Evolutionary conservation across 2,113 vertebrate genomes (phyloP), one percentile per base, ranked within the genome.

Genomic region (Microcebus jonahi): DNA sequence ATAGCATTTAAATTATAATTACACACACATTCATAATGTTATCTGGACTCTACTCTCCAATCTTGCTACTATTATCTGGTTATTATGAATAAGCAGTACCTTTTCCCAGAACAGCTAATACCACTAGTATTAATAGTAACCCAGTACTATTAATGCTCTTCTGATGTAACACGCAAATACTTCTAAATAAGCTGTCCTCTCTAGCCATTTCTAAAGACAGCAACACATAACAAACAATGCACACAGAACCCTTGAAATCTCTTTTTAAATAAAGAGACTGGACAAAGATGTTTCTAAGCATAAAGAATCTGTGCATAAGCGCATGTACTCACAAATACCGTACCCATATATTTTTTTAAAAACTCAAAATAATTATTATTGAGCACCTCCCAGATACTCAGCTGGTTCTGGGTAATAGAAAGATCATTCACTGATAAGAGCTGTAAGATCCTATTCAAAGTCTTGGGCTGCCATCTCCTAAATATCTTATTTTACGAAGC

Each of bases 21-120:
- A 48, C 5, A 45, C 59, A 90, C 48, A 42, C n/a, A 71, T 6
- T 48, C 36, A 14, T 18, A 81, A 17, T 61, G 15, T 18, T 23
- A 50, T n/a, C 61, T 68, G 53, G 55, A 57, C 45, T 68, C 21
- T 42, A 21, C 42, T 63, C 14, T 29, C 57, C 36, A 34, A 76
- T 76, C 65, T 31, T 50, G 57, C 57, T 39, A 55, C 90, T 77
- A 59, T 65, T 86, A 79, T 67, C 84, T 91, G 59, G 29, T 36
- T 68, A 91, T 94, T 76, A 65, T 27, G 53, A 96, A 81, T 50
- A 81, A 83, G 61, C 55, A 81, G 76, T 6, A 23, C 55, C 88
- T 93, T 81, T 90, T 91, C 83, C 88, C 5, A 0, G 94, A 90
- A 90, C 65, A 94, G 91, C 68, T 75, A 88, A 95, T 90, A 65